A percentile compares a stretch with the other conserved stretches of the same genome.
These are phyloP conservation scores for Heliornis fulica DNA, from an alignment of 2,113 vertebrate species.

Conservation along the genomic window DNA sequence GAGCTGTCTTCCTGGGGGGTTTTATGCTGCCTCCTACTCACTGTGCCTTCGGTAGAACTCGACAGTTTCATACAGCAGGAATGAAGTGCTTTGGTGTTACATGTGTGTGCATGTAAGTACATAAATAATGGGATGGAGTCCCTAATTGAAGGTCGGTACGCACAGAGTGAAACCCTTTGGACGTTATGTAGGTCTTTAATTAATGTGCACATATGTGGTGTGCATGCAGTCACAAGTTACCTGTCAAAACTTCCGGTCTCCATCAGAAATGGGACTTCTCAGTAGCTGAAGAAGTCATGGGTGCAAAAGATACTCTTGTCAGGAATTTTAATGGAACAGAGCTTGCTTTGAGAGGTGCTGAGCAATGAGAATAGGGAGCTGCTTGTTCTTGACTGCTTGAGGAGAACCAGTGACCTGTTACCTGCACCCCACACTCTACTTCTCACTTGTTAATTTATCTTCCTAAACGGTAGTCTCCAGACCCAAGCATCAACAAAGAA, in stretches of 20 bases:
- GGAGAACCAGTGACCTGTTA: background rate
- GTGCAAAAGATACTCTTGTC: background rate
- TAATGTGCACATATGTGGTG: accelerated
- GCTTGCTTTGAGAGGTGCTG: background rate
- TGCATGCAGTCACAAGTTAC: background rate
- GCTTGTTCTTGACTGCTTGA: background rate
- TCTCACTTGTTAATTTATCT: background rate
- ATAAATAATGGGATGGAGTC: background rate
- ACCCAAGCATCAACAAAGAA: background rate
- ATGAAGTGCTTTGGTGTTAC: background rate
- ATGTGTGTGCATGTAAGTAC: accelerated
- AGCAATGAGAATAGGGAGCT: background rate
- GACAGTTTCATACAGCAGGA: background rate
- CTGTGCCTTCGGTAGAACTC: background rate
- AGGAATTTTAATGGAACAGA: background rate
- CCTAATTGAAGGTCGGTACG: background rate
- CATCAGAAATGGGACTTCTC: background rate
- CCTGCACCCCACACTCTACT: background rate
- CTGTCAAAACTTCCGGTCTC: background rate
- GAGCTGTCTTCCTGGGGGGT: background rate
- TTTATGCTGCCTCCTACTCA: background rate
- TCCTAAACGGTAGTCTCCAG: background rate
- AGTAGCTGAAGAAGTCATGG: background rate
- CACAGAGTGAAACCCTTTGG: background rate
- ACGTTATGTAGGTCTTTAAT: background rate